Evolutionary conservation across 2,797 vertebrate genomes (phyloP), one percentile per base, ranked within the genome.

Genomic region (Orientallactaga sibirica): DNA sequence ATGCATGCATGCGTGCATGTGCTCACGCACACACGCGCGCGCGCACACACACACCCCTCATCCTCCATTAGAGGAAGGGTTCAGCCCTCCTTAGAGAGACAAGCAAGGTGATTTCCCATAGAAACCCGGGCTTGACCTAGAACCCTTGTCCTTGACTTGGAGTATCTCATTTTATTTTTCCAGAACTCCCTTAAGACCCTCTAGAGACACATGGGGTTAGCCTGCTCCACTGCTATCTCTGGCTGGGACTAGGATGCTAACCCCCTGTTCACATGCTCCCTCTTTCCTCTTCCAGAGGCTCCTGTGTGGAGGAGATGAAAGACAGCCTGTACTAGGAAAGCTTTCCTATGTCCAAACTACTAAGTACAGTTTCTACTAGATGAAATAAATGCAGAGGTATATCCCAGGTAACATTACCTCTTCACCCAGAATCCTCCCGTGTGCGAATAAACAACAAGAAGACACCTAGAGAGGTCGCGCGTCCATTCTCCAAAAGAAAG

Each of bases 161-260:
- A 88, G 2, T 27, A 80, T 78, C 79, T 88, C 25, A 43, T 62
- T 89, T 89, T 89, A 18, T 84, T 96, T 48, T 88, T 85, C 92
- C 55, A 71, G 27, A 74, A 71, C 73, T 88, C 92, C 52, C 83
- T 91, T 66, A 87, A 94, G 20, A 68, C 33, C 86, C 52, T 84
- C 22, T 55, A 37, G 74, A 48, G 2, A 48, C 5, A 27, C 41
- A 29, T 4, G 16, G n/a, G 12, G 7, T n/a, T 16, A 22, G 43
- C 43, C 55, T 2, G 5, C n/a, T 15, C 52, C 20, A 1, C 19
- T 52, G 62, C 73, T 52, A 41, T 29, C 14, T 41, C 55, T 33
- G 33, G 37, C 67, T 27, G 67, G 92, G 14, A 3, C 33, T n/a
- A n/a, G 41, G 33, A 66, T 27, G 27, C 29, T 67, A 3, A 3